These are phyloP conservation scores for Cyaniris semiargus DNA, from an alignment of 2,888 invertebrate genomes.

Conservation along the genomic window DNA sequence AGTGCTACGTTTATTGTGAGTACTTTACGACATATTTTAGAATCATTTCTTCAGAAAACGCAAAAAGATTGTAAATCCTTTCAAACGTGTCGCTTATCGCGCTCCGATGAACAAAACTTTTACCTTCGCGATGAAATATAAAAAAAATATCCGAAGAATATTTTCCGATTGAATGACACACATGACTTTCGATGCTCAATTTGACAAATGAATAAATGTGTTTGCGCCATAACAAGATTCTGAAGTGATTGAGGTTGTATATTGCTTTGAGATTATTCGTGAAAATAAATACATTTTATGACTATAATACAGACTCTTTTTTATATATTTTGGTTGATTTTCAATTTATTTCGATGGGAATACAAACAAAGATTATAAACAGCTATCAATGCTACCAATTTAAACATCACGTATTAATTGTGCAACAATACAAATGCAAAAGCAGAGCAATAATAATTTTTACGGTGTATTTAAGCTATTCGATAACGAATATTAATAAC, in stretches of 20 bases:
- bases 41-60: not conserved
- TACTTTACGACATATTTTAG: not conserved
- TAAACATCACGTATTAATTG: no score
- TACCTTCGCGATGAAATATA: not conserved
- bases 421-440: no score
- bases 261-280: not conserved
- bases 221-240: not conserved
- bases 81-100: not conserved
- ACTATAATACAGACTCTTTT: no score
- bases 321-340: not conserved
- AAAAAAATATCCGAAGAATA: slow-evolving; percentile 9
- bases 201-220: not conserved
- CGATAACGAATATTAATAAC: not conserved
- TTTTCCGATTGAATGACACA: slow-evolving; percentile 15
- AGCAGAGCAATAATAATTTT: no score
- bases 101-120: slow-evolving; percentile 4
- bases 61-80: slow-evolving; percentile 7
- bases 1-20: slow-evolving; percentile 12
- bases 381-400: no score
- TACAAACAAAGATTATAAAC: not conserved
- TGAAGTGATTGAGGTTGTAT: not conserved
- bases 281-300: not conserved
- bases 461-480: no score
- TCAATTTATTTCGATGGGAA: not conserved
- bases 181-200: not conserved